Evolutionary conservation across 2,113 vertebrate genomes (phyloP), one percentile per base, ranked within the genome.

Genomic region (Dipodomys merriami): DNA sequence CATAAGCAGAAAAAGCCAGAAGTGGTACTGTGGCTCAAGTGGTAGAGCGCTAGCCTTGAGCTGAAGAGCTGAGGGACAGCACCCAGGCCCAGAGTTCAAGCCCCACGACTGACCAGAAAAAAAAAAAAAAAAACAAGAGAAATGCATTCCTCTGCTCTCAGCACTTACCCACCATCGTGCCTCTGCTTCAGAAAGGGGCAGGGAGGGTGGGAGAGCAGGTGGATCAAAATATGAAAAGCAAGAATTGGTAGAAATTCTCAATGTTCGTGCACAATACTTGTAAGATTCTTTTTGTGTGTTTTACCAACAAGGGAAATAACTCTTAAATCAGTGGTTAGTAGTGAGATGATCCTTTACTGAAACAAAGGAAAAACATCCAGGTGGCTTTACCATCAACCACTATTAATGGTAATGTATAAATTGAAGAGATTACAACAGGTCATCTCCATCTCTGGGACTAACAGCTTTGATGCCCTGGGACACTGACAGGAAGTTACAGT

Each of bases 301-400:
- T 95, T 80, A 16, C 74, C 71, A 39, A 35, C 25, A 22, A 95
- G n/a, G 33, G 33, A 84, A 74, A 60, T 23, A 62, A 60, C 46
- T 62, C 60, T 62, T 7, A 30, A 23, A 4, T 83, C 49, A 5
- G 72, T 86, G 39, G 68, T 78, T 2, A 62, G 39, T 84, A 16
- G 33, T 25, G 29, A 95, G 76, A 62, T 49, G 88, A n/a, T 72
- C 65, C 90, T 94, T 90, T 46, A 46, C 64, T 69, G 27, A 89
- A 73, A 88, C 86, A 86, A 84, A 91, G 60, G 71, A 23, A 65
- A 94, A 69, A 13, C 13, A 4, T 57, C 35, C 35, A 10, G 7
- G 71, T 30, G 71, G 64, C 87, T 82, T 73, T 49, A 9, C 13
- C 88, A 23, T 53, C 69, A 69, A 72, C 85, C 39, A 53, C 88